These are phyloP conservation scores for Odontomyia ornata DNA, from an alignment of 2,888 invertebrate species.

Conservation along the genomic window DNA sequence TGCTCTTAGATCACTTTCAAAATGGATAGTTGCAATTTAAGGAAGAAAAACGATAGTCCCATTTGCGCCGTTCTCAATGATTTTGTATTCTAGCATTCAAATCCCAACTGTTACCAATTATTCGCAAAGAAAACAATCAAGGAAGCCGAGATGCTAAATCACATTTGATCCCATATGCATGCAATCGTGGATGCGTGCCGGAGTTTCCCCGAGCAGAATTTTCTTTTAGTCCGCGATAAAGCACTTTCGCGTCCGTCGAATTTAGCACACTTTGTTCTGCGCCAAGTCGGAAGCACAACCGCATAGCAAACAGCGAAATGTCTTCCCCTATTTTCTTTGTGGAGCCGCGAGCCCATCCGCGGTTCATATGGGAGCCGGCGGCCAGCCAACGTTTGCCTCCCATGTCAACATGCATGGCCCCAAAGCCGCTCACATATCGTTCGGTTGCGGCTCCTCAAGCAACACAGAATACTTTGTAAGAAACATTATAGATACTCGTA, in stretches of 20 bases:
- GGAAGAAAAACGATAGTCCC: too few relatives aligned
- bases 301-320: conserved; percentile 13
- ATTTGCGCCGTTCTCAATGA: too few relatives aligned
- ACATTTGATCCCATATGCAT: not conserved
- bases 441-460: conserved; percentile 6
- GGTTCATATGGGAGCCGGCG: conserved; percentile 17
- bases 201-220: not conserved
- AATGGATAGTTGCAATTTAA: too few relatives aligned
- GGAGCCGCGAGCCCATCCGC: not conserved
- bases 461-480: conserved; percentile 2
- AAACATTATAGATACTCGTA: too few relatives aligned
- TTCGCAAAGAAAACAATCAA: not conserved
- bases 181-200: not conserved
- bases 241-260: not conserved
- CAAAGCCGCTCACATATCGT: conserved; percentile 11
- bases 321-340: conserved; percentile 16
- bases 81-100: not conserved
- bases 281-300: conserved; percentile 15
- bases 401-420: conserved; percentile 7
- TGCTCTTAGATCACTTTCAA: too few relatives aligned
- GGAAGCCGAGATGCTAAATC: not conserved
- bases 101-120: not conserved
- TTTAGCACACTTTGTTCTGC: conserved; percentile 14
- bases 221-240: not conserved
- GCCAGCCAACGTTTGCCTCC: not conserved